Percentiles rank a stretch among this genome's conserved stretches.
phyloP scores from a whole-genome alignment of 2,797 vertebrate species.

The Protosalanx chinensis region DNA sequence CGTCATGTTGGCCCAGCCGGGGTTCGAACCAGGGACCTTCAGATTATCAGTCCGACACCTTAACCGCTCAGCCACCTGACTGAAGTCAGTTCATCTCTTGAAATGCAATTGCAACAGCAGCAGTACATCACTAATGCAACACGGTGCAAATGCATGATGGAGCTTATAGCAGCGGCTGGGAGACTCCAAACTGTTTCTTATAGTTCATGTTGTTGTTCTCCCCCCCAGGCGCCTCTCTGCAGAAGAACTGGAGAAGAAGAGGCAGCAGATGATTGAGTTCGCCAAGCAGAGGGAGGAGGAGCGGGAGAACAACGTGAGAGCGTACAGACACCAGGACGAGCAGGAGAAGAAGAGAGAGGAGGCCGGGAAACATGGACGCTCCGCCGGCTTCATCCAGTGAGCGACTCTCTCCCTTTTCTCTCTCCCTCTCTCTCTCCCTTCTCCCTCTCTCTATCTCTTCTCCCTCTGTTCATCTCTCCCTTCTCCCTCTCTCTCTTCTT shows the following conservation, averaged over 20 bases:
- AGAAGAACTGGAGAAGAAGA: slow-evolving; percentile 82
- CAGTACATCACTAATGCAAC: too few species aligned
- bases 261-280: slow-evolving; percentile 88
- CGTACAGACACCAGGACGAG: slow-evolving; percentile 84
- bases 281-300: slow-evolving; percentile 87
- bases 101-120: too few species aligned
- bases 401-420: not conserved
- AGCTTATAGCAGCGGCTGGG: too few species aligned
- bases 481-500: too few species aligned
- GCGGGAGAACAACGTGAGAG: slow-evolving; percentile 78
- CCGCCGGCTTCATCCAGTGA: slow-evolving; percentile 89
- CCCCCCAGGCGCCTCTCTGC: slow-evolving; percentile 78
- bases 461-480: too few species aligned
- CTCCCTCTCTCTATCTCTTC: not conserved
- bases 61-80: too few species aligned
- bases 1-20: too few species aligned
- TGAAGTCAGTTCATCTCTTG: too few species aligned
- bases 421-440: not conserved
- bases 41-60: too few species aligned
- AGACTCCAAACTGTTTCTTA: too few species aligned
- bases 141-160: too few species aligned
- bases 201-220: not conserved
- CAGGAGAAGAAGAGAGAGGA: slow-evolving; percentile 72
- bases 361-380: slow-evolving; percentile 60
- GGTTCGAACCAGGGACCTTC: too few species aligned